Percentiles rank a stretch among this genome's conserved stretches.
Evolutionary conservation across 2,888 invertebrate genomes (phyloP).

Genomic region (Podotricha telesiphe): DNA sequence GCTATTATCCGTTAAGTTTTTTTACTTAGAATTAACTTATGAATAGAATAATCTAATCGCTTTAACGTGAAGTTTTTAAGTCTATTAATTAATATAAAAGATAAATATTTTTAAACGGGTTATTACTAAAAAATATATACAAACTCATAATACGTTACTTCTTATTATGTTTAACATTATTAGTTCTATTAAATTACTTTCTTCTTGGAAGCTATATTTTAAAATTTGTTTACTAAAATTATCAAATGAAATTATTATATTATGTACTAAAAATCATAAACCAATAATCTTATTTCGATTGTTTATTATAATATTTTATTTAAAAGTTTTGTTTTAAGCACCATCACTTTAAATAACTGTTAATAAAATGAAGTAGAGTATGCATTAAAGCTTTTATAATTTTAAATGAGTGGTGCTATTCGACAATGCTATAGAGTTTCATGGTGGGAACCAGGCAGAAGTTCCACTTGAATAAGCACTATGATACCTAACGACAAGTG

Average conservation of each 20-base stretch:
- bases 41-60: neutral
- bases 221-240: too few relatives aligned
- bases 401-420: conserved; percentile 25
- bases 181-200: too few relatives aligned
- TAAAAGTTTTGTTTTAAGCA: neutral
- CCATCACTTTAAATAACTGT: neutral
- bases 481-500: conserved; percentile 53
- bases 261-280: neutral
- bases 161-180: neutral
- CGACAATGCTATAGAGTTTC: conserved; percentile 64
- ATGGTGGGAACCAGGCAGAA: conserved; percentile 62
- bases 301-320: neutral
- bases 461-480: conserved; percentile 57
- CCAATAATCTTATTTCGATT: neutral
- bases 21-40: neutral
- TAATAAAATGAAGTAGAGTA: neutral
- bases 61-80: neutral
- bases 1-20: conserved; percentile 18
- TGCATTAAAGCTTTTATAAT: neutral
- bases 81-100: neutral
- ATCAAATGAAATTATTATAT: too few relatives aligned
- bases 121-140: neutral
- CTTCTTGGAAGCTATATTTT: too few relatives aligned
- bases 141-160: neutral
- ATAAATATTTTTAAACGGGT: neutral